Evolutionary conservation across 2,797 vertebrate species (phyloP).

Genomic region (Holocentrus rufus): DNA sequence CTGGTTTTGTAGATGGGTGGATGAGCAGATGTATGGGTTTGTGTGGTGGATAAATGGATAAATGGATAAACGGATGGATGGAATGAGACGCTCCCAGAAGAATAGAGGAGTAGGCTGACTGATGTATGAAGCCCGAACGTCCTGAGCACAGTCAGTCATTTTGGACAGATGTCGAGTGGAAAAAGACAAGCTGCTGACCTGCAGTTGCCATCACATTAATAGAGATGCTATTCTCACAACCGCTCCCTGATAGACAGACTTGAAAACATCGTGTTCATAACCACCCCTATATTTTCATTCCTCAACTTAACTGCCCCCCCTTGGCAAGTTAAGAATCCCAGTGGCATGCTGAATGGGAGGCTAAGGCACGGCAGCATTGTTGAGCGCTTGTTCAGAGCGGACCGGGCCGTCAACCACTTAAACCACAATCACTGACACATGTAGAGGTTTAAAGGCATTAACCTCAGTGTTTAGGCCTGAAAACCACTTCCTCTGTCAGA

Average conservation of each 20-base stretch:
- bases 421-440: conserved; percentile 83
- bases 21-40: not conserved
- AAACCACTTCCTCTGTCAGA: conserved; percentile 75
- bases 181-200: conserved; percentile 14
- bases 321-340: conserved; percentile 37
- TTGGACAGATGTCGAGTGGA: not conserved
- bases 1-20: conserved; percentile 27
- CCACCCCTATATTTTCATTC: conserved; percentile 14
- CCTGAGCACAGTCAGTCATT: not conserved
- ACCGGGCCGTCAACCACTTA: conserved; percentile 58
- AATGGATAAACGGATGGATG: not conserved
- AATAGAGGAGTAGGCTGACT: not conserved
- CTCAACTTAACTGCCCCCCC: conserved; percentile 5
- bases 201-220: not conserved
- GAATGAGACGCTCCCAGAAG: not conserved
- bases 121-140: not conserved
- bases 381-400: conserved; percentile 61
- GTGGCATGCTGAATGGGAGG: conserved; percentile 55
- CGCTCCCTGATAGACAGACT: not conserved
- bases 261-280: conserved; percentile 3
- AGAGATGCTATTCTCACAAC: not conserved
- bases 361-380: conserved; percentile 45
- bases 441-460: conserved; percentile 75
- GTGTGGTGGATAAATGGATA: not conserved
- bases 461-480: conserved; percentile 64